Evolutionary conservation across 2,797 vertebrate genomes (phyloP), one percentile per base, ranked within the genome.

Genomic region (Balearica regulorum): DNA sequence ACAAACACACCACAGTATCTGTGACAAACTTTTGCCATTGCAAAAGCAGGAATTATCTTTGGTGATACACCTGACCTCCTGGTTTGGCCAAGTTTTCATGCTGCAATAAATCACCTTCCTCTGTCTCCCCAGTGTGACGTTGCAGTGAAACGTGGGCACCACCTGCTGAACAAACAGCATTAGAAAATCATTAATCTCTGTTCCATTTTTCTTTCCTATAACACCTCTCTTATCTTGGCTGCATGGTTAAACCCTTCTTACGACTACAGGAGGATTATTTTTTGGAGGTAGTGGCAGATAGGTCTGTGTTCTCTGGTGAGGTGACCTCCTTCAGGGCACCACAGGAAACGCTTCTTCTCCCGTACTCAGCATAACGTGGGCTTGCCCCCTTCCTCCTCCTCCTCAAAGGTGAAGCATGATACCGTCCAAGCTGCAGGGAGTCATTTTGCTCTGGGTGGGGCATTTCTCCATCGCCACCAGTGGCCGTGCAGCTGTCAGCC

Each of bases 111-210:
- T 92, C 49, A 77, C 80, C 35, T 89, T 78, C 49, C 44, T 76
- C 44, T 41, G 33, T 7, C 4, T 78, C 61, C 15, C 49, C 3
- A 2, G 49, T 9, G 15, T 86, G 81, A 77, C 21, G 10, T 60
- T 43, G 53, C 61, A 73, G 71, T 31, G 29, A 79, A 89, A 69
- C 1, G 1, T 48, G 43, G 94, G 57, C 83, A 90, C 92, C 78
- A 54, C 96, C 93, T 92, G 68, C 78, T 92, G 70, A 95, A 48
- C 82, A 96, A 97, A 95, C 6, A 0, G 22, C 39, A 69, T 75
- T 21, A 71, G 84, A 71, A 95, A 83, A 77, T 83, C 22, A 61
- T 94, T 92, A 71, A 85, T 90, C 49, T 72, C 25, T 1, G 0
- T 54, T 62, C 54, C 10, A 15, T 72, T 88, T 94, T 81, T 78